Evolutionary conservation across 2,797 vertebrate genomes (phyloP), one percentile per base, ranked within the genome.

Genomic region (Aythya fuligula): DNA sequence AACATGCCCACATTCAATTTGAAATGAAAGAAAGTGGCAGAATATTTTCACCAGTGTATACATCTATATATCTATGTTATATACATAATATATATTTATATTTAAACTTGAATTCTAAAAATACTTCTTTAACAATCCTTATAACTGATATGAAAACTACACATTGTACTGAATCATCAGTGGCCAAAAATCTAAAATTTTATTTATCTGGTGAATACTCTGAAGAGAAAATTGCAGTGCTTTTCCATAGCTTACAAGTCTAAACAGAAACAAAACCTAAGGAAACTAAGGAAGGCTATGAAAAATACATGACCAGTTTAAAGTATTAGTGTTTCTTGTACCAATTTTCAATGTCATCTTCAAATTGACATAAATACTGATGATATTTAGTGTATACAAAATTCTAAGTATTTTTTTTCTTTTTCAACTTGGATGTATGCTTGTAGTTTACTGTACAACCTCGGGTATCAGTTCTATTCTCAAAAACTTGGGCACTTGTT

Each of bases 381-480:
- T 7, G 51, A 41, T 62, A 27, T 49, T 41, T 45, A 69, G 25
- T 7, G 18, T 73, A 72, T 1, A 8, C 20, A 89, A 83, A 85
- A 62, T 7, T n/a, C 41, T 70, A 34, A 51, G 18, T 24, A 32
- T 38, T 61, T 18, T 49, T 65, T 56, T 61, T 13, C 51, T 57
- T 14, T 49, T 91, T 75, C 66, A 80, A 7, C 20, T 67, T 64
- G 61, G 19, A 28, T 78, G 19, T 53, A 60, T 34, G 53, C 60
- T 85, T 94, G 41, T 7, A 7, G 56, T 62, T 84, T 95, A 85
- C 54, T 93, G 80, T 70, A 82, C 82, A 95, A 66, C 56, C 76
- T 76, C 51, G 19, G n/a, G 70, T 88, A 66, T 73, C 62, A 86
- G 77, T 45, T 73, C 66, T 78, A 11, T 53, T 91, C 77, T 67